Base-by-base conservation (phyloP, 2,888 invertebrate genomes). In the Geotrupes spiniger region DNA sequence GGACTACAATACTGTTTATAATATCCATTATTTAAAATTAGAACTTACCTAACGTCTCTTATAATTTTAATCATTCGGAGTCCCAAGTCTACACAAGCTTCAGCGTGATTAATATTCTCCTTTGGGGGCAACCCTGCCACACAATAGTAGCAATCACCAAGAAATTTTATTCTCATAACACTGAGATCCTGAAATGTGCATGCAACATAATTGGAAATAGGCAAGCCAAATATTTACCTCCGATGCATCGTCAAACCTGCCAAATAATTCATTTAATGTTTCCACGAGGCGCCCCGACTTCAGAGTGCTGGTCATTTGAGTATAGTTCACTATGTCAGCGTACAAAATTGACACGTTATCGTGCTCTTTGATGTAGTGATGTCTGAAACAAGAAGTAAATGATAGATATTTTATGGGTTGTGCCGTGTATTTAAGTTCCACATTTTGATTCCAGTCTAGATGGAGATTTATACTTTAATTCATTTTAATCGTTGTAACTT, bases 81-180 rank as follows among this genome's bases (percentile, higher is more conserved):
- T 0, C 93, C 95, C 51, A 94, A 77, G 58, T 89, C 87, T 0
- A 95, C 91, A 68, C 92, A 92, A 68, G 91, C 92, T 65, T 89
- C 89, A 0, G 94, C 95, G 64, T 95, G 94, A 48, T 87, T 81
- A 1, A 79, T 76, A 52, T 82, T 87, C 0, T 87, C 85, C 40
- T 68, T 59, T 4, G 72, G 70, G 0, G 92, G 92, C 42, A 94
- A 80, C 0, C 95, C 94, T 28, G 90, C 87, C 1, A 93, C 92
- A 64, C 93, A 92, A 69, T 94, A 94, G 69, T 95, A 95, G 65
- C 94, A 95, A 64, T 95, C 95, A 0, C 95, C 95, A 51, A 95
- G 78, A 64, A 95, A 92, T 69, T 95, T 95, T 43, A 95, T 94
- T 42, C 95, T 76, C 43, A 92, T 75, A 0, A 90, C 89, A 57